Evolutionary conservation across 37 sponge, comb jelly and placozoan species (phyloP), one percentile per base, ranked within the genome.

Genomic region (Oscarella lobularis): DNA sequence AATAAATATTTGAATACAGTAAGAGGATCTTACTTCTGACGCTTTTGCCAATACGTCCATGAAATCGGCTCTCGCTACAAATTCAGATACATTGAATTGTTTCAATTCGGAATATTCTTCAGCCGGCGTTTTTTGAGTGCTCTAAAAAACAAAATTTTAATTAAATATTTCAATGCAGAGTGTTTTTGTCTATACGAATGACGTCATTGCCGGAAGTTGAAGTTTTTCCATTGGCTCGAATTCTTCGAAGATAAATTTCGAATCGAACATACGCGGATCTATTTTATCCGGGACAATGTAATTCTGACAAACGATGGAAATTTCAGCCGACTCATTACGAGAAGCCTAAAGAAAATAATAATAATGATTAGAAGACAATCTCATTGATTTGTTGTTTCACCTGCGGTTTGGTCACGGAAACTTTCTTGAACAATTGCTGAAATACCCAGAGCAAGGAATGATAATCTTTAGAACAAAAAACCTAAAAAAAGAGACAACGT

Each of bases 381-480:
- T n/a, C n/a, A n/a, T n/a, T n/a, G n/a, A n/a, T n/a, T n/a, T n/a
- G n/a, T n/a, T n/a, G n/a, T n/a, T n/a, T n/a, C n/a, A n/a, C n/a
- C n/a, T 97, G 95, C 1, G 99, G 99, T 37, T 97, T 97, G 31
- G 99, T 97, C 67, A 92, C 86, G 67, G 77, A 80, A 35, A 97
- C 99, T 67, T 86, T 88, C 75, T 84, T 78, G 81, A 97, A 97
- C 31, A 97, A 77, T 84, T 97, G 95, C 82, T 93, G 85, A 27
- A 93, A 82, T 35, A 88, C 95, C 87, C 89, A 87, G 73, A 97
- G 41, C 70, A 97, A 74, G 6, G 92, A 75, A 34, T 90, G 92
- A 83, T 97, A 97, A 77, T 97, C 99, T 67, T 88, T 93, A 37
- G 94, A 93, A 0, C 99, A 83, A 71, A 97, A 97, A 29, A 97